These are phyloP conservation scores for Heliocidaris erythrogramma DNA, from an alignment of 35 echinoderm and acorn worm species.

Conservation along the genomic window DNA sequence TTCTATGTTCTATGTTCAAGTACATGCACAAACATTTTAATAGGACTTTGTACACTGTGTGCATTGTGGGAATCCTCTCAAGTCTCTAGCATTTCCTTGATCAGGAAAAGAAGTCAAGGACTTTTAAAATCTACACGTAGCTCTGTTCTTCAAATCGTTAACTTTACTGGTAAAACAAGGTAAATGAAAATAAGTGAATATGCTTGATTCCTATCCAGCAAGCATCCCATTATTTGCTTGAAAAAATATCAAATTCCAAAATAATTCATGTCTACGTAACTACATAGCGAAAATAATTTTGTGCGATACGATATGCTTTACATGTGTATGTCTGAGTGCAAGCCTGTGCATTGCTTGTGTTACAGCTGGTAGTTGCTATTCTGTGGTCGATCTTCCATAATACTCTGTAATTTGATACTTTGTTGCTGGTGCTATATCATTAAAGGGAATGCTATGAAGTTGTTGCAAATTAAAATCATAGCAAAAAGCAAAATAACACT, in stretches of 20 bases:
- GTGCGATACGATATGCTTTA: too few species aligned
- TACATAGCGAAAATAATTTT: too few species aligned
- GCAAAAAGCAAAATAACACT: too few species aligned
- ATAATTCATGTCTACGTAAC: too few species aligned
- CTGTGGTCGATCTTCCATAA: neutral
- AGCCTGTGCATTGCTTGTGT: neutral
- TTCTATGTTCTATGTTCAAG: too few species aligned
- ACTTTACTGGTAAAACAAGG: too few species aligned
- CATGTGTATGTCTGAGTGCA: too few species aligned
- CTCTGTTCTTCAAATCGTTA: neutral
- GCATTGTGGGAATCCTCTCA: neutral
- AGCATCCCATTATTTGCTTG: too few species aligned
- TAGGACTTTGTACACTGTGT: neutral
- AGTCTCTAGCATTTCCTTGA: neutral
- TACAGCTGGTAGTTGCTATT: neutral
- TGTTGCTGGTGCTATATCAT: slow-evolving; percentile 10
- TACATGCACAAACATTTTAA: neutral
- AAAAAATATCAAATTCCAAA: too few species aligned
- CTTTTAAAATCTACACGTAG: neutral
- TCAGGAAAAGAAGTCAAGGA: neutral
- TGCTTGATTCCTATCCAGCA: too few species aligned
- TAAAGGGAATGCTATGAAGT: neutral
- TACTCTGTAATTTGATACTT: slow-evolving; percentile 5
- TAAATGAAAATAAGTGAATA: too few species aligned
- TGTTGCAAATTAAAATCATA: neutral